Conservation (phyloP, 2,113 vertebrate genomes). For the Coptodon bakossiorum region DNA sequence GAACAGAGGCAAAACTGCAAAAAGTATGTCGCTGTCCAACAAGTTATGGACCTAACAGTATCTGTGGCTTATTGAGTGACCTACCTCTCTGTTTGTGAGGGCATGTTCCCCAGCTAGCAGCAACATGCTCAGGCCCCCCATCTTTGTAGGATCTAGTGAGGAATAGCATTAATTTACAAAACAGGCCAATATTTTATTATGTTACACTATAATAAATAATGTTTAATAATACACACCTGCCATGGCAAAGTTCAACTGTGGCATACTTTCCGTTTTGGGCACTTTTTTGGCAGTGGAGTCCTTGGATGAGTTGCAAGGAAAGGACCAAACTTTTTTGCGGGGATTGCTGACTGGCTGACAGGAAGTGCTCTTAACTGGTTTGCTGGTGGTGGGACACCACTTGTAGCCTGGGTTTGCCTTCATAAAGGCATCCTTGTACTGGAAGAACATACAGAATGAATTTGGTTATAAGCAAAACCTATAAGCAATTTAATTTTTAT, state of each 20-base stretch:
- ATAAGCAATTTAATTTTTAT: neutral
- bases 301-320: constrained; percentile 81
- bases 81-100: constrained; percentile 90
- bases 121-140: constrained; percentile 98
- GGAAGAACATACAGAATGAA: constrained; percentile 6
- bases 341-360: constrained; percentile 75
- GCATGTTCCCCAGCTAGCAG: constrained; percentile 95
- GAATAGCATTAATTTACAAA: neutral
- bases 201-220: neutral
- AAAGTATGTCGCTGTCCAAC: neutral
- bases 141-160: constrained; percentile 89
- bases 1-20: neutral
- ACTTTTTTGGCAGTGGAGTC: constrained; percentile 84
- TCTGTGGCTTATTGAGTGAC: neutral
- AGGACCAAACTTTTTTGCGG: constrained; percentile 91
- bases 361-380: constrained; percentile 87
- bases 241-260: constrained; percentile 95
- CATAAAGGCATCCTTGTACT: constrained; percentile 99
- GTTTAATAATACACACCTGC: constrained; percentile 78
- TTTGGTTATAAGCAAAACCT: neutral
- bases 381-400: constrained; percentile 97
- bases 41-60: neutral
- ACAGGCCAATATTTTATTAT: neutral
- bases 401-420: constrained; percentile 98
- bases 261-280: constrained; percentile 83